phyloP scores from a whole-genome alignment of 2,888 invertebrate genomes.

The Chrysolina haemoptera region DNA sequence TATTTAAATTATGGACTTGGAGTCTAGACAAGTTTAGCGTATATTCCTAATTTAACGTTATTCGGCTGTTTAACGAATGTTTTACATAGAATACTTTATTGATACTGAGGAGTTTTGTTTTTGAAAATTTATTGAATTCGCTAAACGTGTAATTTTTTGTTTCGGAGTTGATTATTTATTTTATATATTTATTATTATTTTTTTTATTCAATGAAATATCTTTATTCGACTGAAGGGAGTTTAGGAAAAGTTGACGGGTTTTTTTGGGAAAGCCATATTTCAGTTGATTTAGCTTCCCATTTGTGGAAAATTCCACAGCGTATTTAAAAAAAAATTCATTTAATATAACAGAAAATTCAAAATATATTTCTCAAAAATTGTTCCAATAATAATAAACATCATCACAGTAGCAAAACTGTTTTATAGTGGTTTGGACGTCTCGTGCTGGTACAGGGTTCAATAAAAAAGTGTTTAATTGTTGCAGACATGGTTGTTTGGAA shows the following conservation, averaged over 20 bases:
- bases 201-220: slow-evolving; percentile 1
- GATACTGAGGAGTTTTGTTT: slow-evolving; percentile 4
- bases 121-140: not conserved
- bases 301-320: too few relatives aligned
- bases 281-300: too few relatives aligned
- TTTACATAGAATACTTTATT: not conserved
- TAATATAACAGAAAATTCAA: too few relatives aligned
- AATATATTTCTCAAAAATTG: not conserved
- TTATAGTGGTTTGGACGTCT: not conserved
- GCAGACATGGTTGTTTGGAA: slow-evolving; percentile 5
- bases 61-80: not conserved
- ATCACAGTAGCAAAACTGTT: not conserved
- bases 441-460: not conserved
- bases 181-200: slow-evolving; percentile 4
- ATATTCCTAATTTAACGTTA: not conserved
- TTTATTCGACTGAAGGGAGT: not conserved
- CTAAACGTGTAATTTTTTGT: not conserved
- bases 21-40: slow-evolving; percentile 45
- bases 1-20: slow-evolving; percentile 40
- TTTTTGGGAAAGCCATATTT: not conserved
- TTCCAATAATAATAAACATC: not conserved
- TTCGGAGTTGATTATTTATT: slow-evolving; percentile 5
- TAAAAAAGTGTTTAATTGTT: not conserved
- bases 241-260: not conserved
- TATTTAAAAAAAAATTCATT: too few relatives aligned